Conservation (phyloP, 2,113 vertebrate genomes). For the Petrocephalus zakoni region DNA sequence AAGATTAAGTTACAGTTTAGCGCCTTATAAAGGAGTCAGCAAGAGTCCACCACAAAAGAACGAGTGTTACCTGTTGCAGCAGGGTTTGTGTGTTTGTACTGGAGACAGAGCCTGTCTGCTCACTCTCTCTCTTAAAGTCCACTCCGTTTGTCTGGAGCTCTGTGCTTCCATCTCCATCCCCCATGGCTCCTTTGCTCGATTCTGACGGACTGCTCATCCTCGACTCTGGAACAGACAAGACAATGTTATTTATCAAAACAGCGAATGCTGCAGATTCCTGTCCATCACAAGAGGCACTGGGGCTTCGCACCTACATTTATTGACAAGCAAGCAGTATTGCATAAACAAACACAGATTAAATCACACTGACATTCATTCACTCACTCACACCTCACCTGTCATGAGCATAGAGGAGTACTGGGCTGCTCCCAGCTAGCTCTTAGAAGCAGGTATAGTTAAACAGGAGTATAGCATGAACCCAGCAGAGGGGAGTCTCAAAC, state of each 20-base stretch:
- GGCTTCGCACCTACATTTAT: not conserved
- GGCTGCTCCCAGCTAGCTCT: not conserved
- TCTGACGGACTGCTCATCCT: slow-evolving; percentile 98
- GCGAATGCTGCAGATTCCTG: not conserved
- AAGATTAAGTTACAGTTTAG: not conserved
- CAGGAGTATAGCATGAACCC: not conserved
- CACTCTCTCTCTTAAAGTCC: slow-evolving; percentile 92
- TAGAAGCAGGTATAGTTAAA: not conserved
- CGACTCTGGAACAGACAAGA: slow-evolving; percentile 75
- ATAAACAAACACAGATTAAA: not conserved
- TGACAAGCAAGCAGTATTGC: not conserved
- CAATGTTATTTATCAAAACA: not conserved
- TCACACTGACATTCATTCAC: not conserved
- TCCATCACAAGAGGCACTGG: not conserved
- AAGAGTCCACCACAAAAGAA: slow-evolving; percentile 12
- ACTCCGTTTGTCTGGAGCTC: slow-evolving; percentile 94
- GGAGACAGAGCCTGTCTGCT: slow-evolving; percentile 76
- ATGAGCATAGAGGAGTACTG: not conserved
- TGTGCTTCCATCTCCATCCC: slow-evolving; percentile 80
- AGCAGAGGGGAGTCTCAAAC: not conserved
- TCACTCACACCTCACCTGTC: not conserved
- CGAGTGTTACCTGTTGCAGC: slow-evolving; percentile 84
- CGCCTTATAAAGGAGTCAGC: not conserved
- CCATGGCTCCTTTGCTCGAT: slow-evolving; percentile 89
- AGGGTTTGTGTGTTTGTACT: slow-evolving; percentile 96